Percentiles rank a stretch among this genome's conserved stretches.
These are phyloP conservation scores for Struthio camelus DNA, from an alignment of 2,113 vertebrate species.

Conservation along the genomic window DNA sequence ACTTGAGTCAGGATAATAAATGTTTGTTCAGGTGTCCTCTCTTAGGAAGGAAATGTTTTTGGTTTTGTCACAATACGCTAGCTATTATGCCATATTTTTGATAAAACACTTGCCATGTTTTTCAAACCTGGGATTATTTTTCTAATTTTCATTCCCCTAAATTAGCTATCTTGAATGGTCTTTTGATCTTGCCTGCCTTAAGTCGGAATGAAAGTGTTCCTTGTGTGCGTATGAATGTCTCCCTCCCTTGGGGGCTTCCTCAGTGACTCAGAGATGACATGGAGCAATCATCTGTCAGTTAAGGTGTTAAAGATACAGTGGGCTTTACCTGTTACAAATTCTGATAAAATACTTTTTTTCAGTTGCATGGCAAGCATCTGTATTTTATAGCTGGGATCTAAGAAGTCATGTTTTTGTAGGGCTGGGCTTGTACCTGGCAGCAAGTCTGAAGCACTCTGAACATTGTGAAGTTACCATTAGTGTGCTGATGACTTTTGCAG, in stretches of 20 bases:
- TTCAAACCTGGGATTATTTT: neutral
- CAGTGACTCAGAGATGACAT: neutral
- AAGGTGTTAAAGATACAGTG: neutral
- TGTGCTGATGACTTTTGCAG: neutral
- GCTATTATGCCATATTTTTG: neutral
- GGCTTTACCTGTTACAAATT: neutral
- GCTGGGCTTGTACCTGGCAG: neutral
- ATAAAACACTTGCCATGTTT: neutral
- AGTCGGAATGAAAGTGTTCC: neutral
- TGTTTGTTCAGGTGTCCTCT: slow-evolving; percentile 53
- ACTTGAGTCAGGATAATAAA: neutral
- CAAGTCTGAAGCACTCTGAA: neutral
- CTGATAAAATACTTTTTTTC: neutral
- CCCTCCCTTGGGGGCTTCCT: neutral
- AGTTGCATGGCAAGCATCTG: neutral
- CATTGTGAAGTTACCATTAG: neutral
- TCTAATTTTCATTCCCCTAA: neutral
- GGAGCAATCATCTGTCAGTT: neutral
- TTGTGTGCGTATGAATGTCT: neutral
- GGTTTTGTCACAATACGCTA: neutral
- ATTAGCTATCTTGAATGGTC: neutral
- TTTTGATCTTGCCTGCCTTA: neutral
- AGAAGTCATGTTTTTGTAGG: rapidly evolving
- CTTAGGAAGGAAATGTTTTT: neutral
- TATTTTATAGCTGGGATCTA: neutral